Percentiles rank a stretch among this genome's conserved stretches.
phyloP scores from a whole-genome alignment of 2,888 invertebrate genomes.

The Troides oblongomaculatus region DNA sequence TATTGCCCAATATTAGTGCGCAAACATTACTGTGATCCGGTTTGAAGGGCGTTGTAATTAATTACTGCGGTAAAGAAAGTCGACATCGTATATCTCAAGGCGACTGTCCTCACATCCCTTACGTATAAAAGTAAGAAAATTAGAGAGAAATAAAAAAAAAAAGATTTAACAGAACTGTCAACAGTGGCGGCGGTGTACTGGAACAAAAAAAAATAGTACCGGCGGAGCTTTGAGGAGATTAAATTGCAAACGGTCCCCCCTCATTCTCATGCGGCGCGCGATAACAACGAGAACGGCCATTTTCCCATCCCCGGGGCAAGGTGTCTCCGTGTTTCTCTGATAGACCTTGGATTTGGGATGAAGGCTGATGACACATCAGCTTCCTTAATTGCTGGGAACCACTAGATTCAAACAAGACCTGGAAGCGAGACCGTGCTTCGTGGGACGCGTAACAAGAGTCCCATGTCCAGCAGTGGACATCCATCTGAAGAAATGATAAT shows the following conservation, averaged over 20 bases:
- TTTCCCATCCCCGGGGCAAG: conserved; percentile 44
- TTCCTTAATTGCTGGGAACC: background rate
- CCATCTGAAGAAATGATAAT: no score
- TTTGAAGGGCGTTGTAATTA: no score
- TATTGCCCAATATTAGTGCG: no score
- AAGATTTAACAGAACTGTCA: conserved; percentile 26
- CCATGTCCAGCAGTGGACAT: no score
- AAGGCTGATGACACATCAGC: conserved; percentile 10
- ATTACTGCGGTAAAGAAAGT: no score
- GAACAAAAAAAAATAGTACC: conserved; percentile 44
- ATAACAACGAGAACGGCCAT: conserved; percentile 47
- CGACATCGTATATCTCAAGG: no score
- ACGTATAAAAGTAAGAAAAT: conserved; percentile 27
- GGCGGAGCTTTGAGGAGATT: conserved; percentile 55
- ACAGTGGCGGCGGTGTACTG: conserved; percentile 37
- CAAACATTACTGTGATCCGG: no score
- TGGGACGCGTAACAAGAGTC: no score
- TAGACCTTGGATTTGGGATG: conserved; percentile 29
- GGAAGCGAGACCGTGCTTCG: no score
- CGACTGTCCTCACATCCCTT: no score
- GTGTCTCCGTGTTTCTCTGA: conserved; percentile 43
- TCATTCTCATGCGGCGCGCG: conserved; percentile 54
- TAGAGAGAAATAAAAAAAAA: conserved; percentile 35
- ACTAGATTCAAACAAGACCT: no score
- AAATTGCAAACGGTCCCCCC: conserved; percentile 55